Evolutionary conservation across 2,797 vertebrate species (phyloP).

Genomic region (Sternotherus odoratus): DNA sequence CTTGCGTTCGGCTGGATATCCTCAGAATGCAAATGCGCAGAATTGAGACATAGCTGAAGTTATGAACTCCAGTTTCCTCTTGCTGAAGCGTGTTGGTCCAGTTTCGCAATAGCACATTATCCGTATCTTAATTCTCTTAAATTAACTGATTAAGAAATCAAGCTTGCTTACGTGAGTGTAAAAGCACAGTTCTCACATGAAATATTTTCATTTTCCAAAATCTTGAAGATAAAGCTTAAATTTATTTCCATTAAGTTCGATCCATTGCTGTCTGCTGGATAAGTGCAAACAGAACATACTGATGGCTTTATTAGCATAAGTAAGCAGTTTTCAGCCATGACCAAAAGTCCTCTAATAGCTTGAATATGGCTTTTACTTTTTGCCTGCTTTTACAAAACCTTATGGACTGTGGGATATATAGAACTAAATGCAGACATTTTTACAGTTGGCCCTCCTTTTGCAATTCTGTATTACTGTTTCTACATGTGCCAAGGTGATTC

Average conservation of each 20-base stretch:
- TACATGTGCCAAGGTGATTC: neutral
- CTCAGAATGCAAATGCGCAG: neutral
- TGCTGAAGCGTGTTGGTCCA: accelerated
- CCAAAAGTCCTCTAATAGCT: accelerated
- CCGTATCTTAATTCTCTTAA: neutral
- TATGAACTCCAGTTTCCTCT: accelerated
- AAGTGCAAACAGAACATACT: neutral
- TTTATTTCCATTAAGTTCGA: neutral
- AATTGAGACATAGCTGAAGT: neutral
- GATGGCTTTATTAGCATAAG: neutral
- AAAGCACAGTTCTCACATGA: neutral
- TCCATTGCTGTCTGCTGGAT: neutral
- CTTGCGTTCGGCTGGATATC: neutral
- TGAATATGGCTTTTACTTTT: accelerated
- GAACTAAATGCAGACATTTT: neutral
- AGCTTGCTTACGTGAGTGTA: slow-evolving; percentile 47
- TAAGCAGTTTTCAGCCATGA: neutral
- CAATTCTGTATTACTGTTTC: neutral
- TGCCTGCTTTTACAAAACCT: neutral
- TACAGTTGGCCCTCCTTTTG: neutral
- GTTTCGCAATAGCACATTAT: neutral
- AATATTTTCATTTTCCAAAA: slow-evolving; percentile 27
- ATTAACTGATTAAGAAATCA: neutral
- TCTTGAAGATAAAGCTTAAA: neutral
- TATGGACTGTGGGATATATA: neutral